Base-by-base conservation (phyloP, 2,113 vertebrate genomes). In the Thinocorus orbignyianus region DNA sequence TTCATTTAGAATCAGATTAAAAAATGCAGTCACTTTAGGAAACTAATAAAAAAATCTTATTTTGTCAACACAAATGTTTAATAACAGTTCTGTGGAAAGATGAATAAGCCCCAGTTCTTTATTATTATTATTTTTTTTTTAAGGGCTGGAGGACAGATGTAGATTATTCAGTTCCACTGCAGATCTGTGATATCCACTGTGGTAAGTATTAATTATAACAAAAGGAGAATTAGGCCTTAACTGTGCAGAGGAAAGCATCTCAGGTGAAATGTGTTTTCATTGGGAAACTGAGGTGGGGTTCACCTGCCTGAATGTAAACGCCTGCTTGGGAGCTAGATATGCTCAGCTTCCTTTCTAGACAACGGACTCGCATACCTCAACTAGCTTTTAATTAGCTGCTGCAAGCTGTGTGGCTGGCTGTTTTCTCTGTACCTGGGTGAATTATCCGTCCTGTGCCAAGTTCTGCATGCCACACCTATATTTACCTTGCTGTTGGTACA, bases 101-200 rank as follows among this genome's bases (percentile, higher is more conserved):
- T 11, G 37, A 94, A 82, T 95, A 95, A 95, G 10, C 24, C 14
- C 88, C 26, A 77, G n/a, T 88, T 85, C 26, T 94, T 93, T 95
- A 30, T 88, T 93, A 92, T 65, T 60, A 30, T 88, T 93, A 93
- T 95, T 35, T 87, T 93, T 95, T 65, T 60, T 37, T 88, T 93
- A 93, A 98, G 97, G 97, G 95, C 39, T 97, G 96, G 97, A 97
- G 97, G 70, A 97, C 96, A 77, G 97, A 98, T 79, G 95, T 97
- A 72, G 96, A 98, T 91, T 98, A 97, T 90, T 97, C 97, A 30
- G 90, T 97, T 88, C 97, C 96, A 35, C 64, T 95, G 80, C 95
- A 97, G 68, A 92, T 95, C 86, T 98, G 97, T 24, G 80, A 97
- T 81, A 90, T 92, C 48, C 85, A 93, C 31, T 98, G 97, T 44